Percentiles rank a stretch among this genome's conserved stretches.
phyloP scores from a whole-genome alignment of 2,113 vertebrate species.

The Xiphophorus couchianus region DNA sequence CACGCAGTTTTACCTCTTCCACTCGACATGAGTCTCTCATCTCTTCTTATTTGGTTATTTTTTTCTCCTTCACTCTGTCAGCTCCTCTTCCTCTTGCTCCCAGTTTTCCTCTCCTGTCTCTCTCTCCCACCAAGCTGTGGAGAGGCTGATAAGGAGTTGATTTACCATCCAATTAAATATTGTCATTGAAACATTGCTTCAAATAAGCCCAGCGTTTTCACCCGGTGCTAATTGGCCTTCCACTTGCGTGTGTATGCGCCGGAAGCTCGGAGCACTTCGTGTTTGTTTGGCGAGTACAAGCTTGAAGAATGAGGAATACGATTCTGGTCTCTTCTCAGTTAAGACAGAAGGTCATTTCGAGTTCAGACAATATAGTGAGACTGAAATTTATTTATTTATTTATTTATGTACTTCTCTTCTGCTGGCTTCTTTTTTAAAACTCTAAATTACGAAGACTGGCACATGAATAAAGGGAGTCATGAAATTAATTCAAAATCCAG shows the following conservation, averaged over 20 bases:
- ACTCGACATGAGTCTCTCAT: constrained; percentile 14
- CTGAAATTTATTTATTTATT: not conserved
- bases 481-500: not conserved
- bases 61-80: constrained; percentile 1
- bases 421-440: not conserved
- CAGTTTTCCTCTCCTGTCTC: constrained; percentile 61
- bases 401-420: not conserved
- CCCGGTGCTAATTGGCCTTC: constrained; percentile 74
- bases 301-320: constrained; percentile 18
- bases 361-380: constrained; percentile 26
- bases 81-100: not conserved
- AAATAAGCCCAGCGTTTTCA: constrained; percentile 96
- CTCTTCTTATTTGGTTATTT: constrained; percentile 19
- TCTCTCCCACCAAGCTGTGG: constrained; percentile 87
- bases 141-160: constrained; percentile 99
- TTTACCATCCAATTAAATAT: constrained; percentile 99
- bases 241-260: constrained; percentile 36
- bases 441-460: not conserved
- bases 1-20: constrained; percentile 6
- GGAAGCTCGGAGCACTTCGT: constrained; percentile 11
- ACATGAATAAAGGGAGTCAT: not conserved
- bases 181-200: constrained; percentile 99
- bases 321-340: constrained; percentile 10
- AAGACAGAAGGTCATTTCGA: constrained; percentile 32
- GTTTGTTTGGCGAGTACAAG: constrained; percentile 4